These are phyloP conservation scores for Tragelaphus scriptus DNA, from an alignment of 2,113 vertebrate genomes.

Conservation along the genomic window DNA sequence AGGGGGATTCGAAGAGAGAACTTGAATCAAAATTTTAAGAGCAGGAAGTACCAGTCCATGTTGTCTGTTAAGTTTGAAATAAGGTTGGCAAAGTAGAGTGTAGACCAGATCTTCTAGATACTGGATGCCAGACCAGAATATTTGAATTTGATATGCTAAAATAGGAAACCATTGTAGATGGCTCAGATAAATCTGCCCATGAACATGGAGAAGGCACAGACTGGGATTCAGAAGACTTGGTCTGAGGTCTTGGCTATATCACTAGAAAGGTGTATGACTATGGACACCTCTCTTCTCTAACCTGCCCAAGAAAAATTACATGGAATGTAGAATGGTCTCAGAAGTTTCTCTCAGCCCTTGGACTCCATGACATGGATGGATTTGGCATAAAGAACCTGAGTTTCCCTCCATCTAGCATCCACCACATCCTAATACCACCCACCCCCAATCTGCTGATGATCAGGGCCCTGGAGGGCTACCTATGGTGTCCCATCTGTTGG, in stretches of 20 bases:
- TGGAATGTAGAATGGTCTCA: background rate
- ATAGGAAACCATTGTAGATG: background rate
- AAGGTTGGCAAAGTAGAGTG: background rate
- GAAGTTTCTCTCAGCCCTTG: background rate
- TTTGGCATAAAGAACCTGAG: background rate
- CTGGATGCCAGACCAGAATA: background rate
- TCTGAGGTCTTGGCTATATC: background rate
- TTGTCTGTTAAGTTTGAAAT: background rate
- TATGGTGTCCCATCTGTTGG: slow-evolving; percentile 26
- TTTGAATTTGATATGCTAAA: background rate
- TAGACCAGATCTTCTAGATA: background rate
- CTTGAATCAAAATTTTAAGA: background rate
- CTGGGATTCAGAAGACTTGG: background rate
- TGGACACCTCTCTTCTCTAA: background rate
- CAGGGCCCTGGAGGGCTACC: background rate
- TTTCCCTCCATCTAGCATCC: background rate
- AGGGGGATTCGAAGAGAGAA: background rate
- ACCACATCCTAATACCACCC: background rate
- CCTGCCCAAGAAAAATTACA: background rate
- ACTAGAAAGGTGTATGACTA: background rate
- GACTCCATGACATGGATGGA: background rate
- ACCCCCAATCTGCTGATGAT: background rate
- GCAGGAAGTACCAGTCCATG: background rate
- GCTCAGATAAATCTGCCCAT: background rate
- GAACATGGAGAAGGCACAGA: background rate